Percentiles rank a stretch among this genome's conserved stretches.
Evolutionary conservation across 2,113 vertebrate species (phyloP).

Genomic region (Salvator merianae): DNA sequence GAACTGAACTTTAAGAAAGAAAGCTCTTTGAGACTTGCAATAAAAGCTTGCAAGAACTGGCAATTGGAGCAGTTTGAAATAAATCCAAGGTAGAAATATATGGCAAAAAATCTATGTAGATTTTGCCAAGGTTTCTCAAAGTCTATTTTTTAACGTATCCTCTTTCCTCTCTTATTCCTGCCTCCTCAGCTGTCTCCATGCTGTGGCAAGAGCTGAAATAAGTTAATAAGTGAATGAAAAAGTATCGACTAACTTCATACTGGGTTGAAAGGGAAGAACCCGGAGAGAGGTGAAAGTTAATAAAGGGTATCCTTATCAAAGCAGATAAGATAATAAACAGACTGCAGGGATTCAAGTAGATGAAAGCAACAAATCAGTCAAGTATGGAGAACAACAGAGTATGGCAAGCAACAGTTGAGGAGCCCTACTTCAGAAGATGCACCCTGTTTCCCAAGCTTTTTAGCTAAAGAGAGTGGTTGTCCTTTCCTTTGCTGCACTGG

Average conservation of each 20-base stretch:
- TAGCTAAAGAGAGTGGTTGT: too few relatives aligned
- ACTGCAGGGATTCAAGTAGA: too few relatives aligned
- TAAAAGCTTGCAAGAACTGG: conserved; percentile 2
- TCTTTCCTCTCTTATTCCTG: background rate
- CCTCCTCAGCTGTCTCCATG: background rate
- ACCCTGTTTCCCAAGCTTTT: too few relatives aligned
- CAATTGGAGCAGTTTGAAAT: background rate
- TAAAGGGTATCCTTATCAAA: too few relatives aligned
- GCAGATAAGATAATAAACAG: too few relatives aligned
- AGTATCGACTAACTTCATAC: too few relatives aligned
- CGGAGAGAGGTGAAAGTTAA: background rate
- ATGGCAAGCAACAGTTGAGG: background rate
- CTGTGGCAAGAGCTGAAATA: background rate
- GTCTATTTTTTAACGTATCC: background rate
- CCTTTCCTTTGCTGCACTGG: too few relatives aligned
- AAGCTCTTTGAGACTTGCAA: conserved; percentile 3
- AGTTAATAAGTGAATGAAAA: background rate
- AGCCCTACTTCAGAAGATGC: background rate
- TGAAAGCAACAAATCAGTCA: too few relatives aligned
- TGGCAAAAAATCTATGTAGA: background rate
- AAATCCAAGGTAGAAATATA: background rate
- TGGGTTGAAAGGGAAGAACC: background rate
- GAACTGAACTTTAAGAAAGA: background rate
- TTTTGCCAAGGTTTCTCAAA: background rate
- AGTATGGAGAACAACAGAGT: too few relatives aligned